Percentiles rank a stretch among this genome's conserved stretches.
Evolutionary conservation across 2,888 invertebrate genomes (phyloP).

Genomic region (Neuroscelio doddi): DNA sequence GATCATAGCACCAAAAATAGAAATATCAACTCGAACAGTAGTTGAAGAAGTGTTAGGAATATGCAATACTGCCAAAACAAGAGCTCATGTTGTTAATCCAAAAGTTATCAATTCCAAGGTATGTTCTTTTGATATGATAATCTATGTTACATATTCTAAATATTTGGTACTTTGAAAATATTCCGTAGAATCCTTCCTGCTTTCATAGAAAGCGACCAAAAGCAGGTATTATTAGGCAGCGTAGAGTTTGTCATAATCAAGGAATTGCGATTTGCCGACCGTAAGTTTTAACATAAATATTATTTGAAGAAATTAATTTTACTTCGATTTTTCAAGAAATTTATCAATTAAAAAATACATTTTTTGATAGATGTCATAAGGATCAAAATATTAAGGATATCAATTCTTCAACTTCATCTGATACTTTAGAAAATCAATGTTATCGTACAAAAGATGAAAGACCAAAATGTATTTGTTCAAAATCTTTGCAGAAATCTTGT

Average conservation of each 20-base stretch:
- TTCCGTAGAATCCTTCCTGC: slow-evolving; percentile 54
- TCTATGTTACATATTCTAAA: neutral
- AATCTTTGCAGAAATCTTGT: slow-evolving; percentile 20
- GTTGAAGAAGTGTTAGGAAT: slow-evolving; percentile 76
- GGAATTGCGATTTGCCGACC: slow-evolving; percentile 48
- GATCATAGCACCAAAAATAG: slow-evolving; percentile 82
- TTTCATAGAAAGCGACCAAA: slow-evolving; percentile 52
- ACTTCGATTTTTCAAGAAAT: neutral
- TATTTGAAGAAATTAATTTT: neutral
- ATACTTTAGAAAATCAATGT: slow-evolving; percentile 37
- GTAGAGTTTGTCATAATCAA: slow-evolving; percentile 65
- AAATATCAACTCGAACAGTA: slow-evolving; percentile 79
- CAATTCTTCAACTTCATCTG: slow-evolving; percentile 20
- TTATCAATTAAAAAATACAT: slow-evolving; percentile 2
- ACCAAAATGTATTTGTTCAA: slow-evolving; percentile 33
- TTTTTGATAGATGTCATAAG: slow-evolving; percentile 29
- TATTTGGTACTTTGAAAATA: slow-evolving; percentile 9
- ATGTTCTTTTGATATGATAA: slow-evolving; percentile 15
- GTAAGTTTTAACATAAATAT: slow-evolving; percentile 48
- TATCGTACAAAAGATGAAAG: slow-evolving; percentile 43
- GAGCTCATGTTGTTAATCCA: slow-evolving; percentile 67
- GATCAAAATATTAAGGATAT: neutral
- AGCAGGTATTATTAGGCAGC: slow-evolving; percentile 63
- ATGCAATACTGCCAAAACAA: slow-evolving; percentile 47
- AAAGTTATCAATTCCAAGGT: slow-evolving; percentile 70